Conservation (phyloP, 2,888 invertebrate genomes). For the Brachyopa scutellaris region DNA sequence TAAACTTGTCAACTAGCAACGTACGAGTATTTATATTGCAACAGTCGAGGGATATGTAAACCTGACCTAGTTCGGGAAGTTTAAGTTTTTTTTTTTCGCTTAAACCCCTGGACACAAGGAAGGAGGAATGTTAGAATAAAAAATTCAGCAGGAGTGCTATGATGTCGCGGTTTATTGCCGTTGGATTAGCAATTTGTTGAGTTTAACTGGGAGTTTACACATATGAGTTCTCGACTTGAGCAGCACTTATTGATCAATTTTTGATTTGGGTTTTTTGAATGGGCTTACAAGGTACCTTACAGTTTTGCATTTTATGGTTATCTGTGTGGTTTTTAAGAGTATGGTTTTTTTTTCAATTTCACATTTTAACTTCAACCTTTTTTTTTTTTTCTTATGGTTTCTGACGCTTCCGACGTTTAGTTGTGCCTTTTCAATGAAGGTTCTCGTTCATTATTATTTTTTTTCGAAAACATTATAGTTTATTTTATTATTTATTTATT, state of each 20-base stretch:
- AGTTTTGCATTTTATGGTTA: neutral
- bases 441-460: too few species aligned
- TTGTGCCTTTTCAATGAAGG: too few species aligned
- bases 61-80: conserved; percentile 57
- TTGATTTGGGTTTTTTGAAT: neutral
- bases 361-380: too few species aligned
- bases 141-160: conserved; percentile 32
- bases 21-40: conserved; percentile 58
- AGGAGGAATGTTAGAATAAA: neutral
- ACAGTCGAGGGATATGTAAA: conserved; percentile 56
- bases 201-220: conserved; percentile 56
- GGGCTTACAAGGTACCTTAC: neutral
- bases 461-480: too few species aligned
- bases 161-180: conserved; percentile 47
- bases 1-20: conserved; percentile 57
- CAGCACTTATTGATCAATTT: neutral
- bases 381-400: too few species aligned
- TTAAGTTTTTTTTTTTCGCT: conserved; percentile 9
- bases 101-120: neutral
- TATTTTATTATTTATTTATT: too few species aligned
- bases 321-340: neutral
- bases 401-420: too few species aligned
- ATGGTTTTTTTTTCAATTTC: neutral
- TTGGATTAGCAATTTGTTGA: conserved; percentile 56
- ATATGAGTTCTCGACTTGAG: conserved; percentile 30